Base-by-base conservation (phyloP, 1,140 invertebrate genomes). In the Drosophila insularis region DNA sequence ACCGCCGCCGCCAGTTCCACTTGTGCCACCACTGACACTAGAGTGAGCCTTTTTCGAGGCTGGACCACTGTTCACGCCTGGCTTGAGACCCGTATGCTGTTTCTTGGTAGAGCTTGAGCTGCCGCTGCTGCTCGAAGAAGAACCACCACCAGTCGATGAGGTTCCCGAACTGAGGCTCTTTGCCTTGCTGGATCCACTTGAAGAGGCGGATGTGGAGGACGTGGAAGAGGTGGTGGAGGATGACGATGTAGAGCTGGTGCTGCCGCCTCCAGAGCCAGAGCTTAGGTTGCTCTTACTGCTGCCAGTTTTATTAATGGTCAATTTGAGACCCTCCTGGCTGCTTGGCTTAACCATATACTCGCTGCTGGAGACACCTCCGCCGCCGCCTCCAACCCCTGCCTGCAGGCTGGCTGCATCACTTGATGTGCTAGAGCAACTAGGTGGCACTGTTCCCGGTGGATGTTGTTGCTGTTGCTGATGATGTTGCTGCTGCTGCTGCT, bases 301-400 rank as follows among this genome's bases (percentile, higher is more conserved):
- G 39, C 78, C 78, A 1, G 96, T 96, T 93, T 97, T 98, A 81
- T 97, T 98, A 7, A 98, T 97, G 0, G 96, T 98, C 59, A 98
- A 94, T 90, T 97, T 98, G 92, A 98, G 96, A 0, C 96, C 97
- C 81, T 97, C 96, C 50, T 89, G 86, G 66, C 96, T 96, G 35
- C 94, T 86, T 40, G 82, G 79, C 62, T 82, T 86, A 37, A 86
- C 82, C 82, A 97, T 97, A 78, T 97, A 98, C 78, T 97, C 97
- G 1, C 90, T 77, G 46, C 43, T 50, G 17, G 43, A 50, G 43
- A 50, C 19, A 10, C 43, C 32, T 10, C 32, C 32, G 32, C 32
- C 32, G 4, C 35, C 35, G 35, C 19, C 56, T 54, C 59, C 56
- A 53, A 50, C 43, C 19, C 68, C 72, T 63, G 39, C 31, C 54